Conservation (phyloP, 2,113 vertebrate genomes). For the Talpa occidentalis region DNA sequence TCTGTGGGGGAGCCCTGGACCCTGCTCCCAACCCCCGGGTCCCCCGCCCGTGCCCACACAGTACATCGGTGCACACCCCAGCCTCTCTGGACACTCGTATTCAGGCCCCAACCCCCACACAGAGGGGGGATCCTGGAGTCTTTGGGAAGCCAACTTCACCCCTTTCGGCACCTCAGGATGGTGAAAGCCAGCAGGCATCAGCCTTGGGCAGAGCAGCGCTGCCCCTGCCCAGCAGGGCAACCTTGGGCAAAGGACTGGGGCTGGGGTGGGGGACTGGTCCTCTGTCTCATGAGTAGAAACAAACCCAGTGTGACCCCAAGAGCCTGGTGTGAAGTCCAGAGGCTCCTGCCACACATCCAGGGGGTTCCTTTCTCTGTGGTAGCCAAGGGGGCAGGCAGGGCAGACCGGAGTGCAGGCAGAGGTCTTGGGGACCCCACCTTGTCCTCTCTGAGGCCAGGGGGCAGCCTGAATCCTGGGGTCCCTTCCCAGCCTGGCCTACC, state of each 20-base stretch:
- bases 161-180: not conserved
- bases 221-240: not conserved
- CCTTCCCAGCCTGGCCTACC: not conserved
- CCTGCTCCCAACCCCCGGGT: not conserved
- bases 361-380: not conserved
- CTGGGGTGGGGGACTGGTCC: not conserved
- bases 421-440: not conserved
- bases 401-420: not conserved
- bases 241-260: not conserved
- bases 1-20: not conserved
- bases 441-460: not conserved
- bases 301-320: not conserved
- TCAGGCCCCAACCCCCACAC: not conserved
- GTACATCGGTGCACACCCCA: not conserved
- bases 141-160: not conserved
- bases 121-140: not conserved
- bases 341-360: not conserved
- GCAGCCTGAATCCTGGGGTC: not conserved
- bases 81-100: not conserved
- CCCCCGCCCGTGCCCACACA: not conserved
- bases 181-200: not conserved
- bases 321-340: not conserved
- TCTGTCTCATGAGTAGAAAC: not conserved
- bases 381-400: not conserved
- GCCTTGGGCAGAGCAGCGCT: not conserved